Percentiles rank a stretch among this genome's conserved stretches.
Conservation (phyloP, 2,888 invertebrate genomes). For the Lycophotia porphyrea region DNA sequence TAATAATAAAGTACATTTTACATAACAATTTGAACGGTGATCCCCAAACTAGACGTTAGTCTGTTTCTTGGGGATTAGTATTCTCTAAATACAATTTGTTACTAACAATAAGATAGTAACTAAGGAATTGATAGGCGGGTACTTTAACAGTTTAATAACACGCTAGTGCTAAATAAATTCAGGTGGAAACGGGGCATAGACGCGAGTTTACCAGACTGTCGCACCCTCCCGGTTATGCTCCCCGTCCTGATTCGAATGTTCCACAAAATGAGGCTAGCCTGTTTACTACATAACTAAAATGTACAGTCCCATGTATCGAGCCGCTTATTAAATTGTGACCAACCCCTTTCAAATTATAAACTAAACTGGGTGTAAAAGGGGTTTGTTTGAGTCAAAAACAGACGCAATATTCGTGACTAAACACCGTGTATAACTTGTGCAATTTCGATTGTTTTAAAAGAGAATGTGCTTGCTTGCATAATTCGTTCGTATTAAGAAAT, state of each 20-base stretch:
- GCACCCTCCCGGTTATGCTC: conserved; percentile 76
- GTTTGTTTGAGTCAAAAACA: conserved; percentile 32
- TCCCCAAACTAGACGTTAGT: too few relatives aligned
- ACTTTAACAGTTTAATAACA: conserved; percentile 29
- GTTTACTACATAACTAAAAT: conserved; percentile 36
- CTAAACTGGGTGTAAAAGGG: conserved; percentile 15
- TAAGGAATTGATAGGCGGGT: neutral
- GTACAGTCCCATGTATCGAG: conserved; percentile 23
- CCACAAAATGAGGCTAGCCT: conserved; percentile 66
- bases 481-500: conserved; percentile 52
- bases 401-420: conserved; percentile 30
- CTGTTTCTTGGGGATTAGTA: too few relatives aligned
- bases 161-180: conserved; percentile 29
- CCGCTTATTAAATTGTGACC: conserved; percentile 47
- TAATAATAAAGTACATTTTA: too few relatives aligned
- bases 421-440: conserved; percentile 21
- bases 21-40: too few relatives aligned
- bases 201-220: conserved; percentile 73
- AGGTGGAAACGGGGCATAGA: conserved; percentile 68
- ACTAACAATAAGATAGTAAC: neutral
- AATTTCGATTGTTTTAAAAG: conserved; percentile 52
- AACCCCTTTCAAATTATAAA: conserved; percentile 45
- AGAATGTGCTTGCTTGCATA: conserved; percentile 52
- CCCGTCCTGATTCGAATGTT: conserved; percentile 69
- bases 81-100: neutral